Conservation (phyloP, 2,888 invertebrate genomes). For the Nipponacmea schrenckii region DNA sequence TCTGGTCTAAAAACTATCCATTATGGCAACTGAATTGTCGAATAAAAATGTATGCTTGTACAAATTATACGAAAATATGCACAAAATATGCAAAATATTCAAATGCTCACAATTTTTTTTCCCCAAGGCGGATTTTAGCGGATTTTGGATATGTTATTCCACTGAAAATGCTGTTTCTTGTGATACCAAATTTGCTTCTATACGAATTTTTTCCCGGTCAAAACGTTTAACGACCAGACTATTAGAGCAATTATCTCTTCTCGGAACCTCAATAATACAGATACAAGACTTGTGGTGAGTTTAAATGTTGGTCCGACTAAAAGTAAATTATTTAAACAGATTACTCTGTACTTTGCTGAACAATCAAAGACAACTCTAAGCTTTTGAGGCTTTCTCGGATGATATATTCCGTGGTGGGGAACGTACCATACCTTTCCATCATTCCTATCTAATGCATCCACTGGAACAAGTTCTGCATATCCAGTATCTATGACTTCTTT, state of each 20-base stretch:
- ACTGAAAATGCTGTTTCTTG: no score
- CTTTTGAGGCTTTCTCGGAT: conserved; percentile 25
- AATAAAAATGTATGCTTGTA: no score
- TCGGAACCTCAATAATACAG: conserved; percentile 33
- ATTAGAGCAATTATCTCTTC: conserved; percentile 32
- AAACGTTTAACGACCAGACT: no score
- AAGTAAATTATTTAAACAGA: conserved; percentile 33
- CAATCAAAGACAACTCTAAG: conserved; percentile 33
- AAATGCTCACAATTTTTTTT: no score
- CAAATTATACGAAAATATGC: no score
- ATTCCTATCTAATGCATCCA: not conserved
- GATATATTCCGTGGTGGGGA: conserved; percentile 30
- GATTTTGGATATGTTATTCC: no score
- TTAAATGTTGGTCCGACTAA: conserved; percentile 34
- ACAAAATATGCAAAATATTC: no score
- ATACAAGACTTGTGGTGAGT: conserved; percentile 34
- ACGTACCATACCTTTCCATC: conserved; percentile 32
- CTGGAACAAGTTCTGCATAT: conserved; percentile 19
- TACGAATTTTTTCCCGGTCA: no score
- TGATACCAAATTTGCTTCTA: no score
- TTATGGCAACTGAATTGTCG: no score
- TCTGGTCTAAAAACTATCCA: no score
- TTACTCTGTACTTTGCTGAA: conserved; percentile 28
- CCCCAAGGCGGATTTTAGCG: no score
- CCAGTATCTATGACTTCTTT: conserved; percentile 17